Base-by-base conservation (phyloP, 2,888 invertebrate genomes). In the Tolmerus cingulatus region DNA sequence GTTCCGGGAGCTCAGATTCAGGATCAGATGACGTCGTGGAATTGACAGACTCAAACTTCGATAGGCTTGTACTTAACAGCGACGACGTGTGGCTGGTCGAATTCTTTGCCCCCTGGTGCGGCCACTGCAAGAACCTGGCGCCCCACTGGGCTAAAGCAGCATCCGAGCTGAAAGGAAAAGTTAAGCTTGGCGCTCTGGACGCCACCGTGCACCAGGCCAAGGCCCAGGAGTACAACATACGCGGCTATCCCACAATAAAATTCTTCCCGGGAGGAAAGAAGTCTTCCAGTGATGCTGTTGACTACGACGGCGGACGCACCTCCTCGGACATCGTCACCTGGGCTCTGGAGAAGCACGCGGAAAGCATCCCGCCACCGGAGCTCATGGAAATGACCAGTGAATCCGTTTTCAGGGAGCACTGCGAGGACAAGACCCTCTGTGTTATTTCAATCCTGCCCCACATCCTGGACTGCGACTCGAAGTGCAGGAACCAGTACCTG, bases 61-160 rank as follows among this genome's bases (percentile, higher is more conserved):
- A 98, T 89, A 96, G 97, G 92, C 92, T 96, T 86, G 99, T 99
- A 19, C 92, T 99, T 90, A 94, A 97, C 90, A 98, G 98, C 79
- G 97, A 99, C 19, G 99, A 99, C 91, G 94, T 98, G 92, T 99
- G 99, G 98, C 93, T 99, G 90, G 98, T 99, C 1, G 99, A 99
- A 93, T 99, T 99, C 94, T 99, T 95, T 93, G 99, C 99, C 7
- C 97, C 97, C 0, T 98, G 98, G 97, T 98, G 98, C 92, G 98
- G 98, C 5, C 98, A 98, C 93, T 98, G 98, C 93, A 99, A 99
- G 93, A 98, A 96, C 91, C 94, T 99, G 86, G 99, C 97, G 86
- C 99, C 99, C 0, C 97, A 98, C 89, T 99, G 99, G 99, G 97
- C 97, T 14, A 95, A 96, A 91, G 99, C 99, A 1, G 99, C 99